phyloP scores from a whole-genome alignment of 2,113 vertebrate species.

The Upupa epops region DNA sequence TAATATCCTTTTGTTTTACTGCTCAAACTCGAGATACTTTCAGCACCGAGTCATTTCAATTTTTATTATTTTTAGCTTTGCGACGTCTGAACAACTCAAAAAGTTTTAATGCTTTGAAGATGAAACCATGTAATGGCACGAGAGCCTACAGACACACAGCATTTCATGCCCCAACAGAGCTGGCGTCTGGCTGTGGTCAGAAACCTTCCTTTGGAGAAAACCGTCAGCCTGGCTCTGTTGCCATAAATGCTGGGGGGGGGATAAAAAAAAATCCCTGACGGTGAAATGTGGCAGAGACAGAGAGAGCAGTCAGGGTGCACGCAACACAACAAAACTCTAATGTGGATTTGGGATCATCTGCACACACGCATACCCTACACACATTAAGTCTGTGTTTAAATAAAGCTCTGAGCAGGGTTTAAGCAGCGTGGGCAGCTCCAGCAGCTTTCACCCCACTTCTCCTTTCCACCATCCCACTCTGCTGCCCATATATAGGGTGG shows the following conservation, averaged over 20 bases:
- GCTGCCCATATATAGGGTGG: neutral
- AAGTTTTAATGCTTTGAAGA: conserved; percentile 62
- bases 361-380: neutral
- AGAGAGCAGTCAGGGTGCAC: conserved; percentile 22
- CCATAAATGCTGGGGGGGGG: neutral
- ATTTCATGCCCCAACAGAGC: conserved; percentile 49
- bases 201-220: conserved; percentile 32
- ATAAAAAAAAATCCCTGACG: neutral
- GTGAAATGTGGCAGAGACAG: conserved; percentile 24
- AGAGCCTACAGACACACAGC: conserved; percentile 26
- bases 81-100: conserved; percentile 36
- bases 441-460: rapidly evolving
- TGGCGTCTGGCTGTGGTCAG: conserved; percentile 56
- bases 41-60: conserved; percentile 60
- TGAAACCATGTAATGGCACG: conserved; percentile 54
- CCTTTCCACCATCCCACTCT: neutral
- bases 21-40: conserved; percentile 44
- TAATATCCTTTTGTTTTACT: conserved; percentile 56
- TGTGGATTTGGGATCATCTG: neutral
- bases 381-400: neutral
- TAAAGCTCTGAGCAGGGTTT: neutral
- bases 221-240: conserved; percentile 45
- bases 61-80: conserved; percentile 65
- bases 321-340: neutral
- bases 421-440: too few relatives aligned